phyloP scores from a whole-genome alignment of 2,797 vertebrate species.

The Hoplostethus atlanticus region DNA sequence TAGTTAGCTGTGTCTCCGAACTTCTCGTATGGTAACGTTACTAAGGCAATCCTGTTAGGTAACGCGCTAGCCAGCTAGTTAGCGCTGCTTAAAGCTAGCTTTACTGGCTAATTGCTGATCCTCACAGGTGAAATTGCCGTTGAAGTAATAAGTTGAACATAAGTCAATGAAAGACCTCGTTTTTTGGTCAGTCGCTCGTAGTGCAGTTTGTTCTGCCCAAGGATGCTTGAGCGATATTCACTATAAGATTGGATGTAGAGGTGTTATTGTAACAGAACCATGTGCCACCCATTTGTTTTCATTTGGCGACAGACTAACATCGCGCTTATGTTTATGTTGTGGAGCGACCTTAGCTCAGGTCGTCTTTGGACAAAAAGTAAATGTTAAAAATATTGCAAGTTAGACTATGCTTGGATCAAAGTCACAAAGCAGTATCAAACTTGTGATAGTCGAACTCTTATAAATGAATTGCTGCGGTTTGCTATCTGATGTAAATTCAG shows the following conservation, averaged over 20 bases:
- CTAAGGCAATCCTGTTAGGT: constrained; percentile 63
- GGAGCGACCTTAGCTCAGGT: not conserved
- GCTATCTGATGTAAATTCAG: not conserved
- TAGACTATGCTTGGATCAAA: not conserved
- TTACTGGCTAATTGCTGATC: not conserved
- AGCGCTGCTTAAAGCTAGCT: constrained; percentile 42
- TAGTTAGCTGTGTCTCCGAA: constrained; percentile 61
- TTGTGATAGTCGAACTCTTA: not conserved
- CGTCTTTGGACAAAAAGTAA: not conserved
- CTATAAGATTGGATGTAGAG: constrained; percentile 32
- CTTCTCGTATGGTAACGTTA: constrained; percentile 56
- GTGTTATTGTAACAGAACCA: constrained; percentile 41
- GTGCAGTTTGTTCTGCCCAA: not conserved
- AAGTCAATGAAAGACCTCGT: no score
- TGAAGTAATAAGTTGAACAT: no score
- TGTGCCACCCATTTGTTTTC: constrained; percentile 78
- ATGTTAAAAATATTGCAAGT: not conserved
- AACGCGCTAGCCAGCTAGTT: constrained; percentile 57
- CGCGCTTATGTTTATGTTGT: constrained; percentile 36
- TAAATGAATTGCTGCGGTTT: not conserved
- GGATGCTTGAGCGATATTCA: not conserved
- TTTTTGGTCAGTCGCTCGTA: no score
- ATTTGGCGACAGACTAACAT: constrained; percentile 29
- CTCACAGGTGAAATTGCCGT: not conserved
- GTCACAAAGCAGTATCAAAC: not conserved